phyloP scores from a whole-genome alignment of 2,797 vertebrate genomes.

The Gymnoscopelus microlampas region DNA sequence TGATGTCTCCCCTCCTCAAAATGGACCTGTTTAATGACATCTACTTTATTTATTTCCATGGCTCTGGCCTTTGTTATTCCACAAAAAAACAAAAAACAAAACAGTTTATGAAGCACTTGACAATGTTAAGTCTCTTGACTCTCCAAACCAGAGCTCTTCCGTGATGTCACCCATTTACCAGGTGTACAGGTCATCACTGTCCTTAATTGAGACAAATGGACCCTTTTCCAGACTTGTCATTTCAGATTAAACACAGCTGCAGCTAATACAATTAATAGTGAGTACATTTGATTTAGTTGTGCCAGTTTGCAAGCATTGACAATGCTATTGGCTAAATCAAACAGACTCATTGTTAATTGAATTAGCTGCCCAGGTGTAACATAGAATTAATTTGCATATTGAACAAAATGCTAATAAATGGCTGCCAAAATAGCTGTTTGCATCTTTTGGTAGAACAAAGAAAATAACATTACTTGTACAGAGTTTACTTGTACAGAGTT shows the following conservation, averaged over 20 bases:
- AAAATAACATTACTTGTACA: too few relatives aligned
- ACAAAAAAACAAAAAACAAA: slow-evolving; percentile 51
- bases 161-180: slow-evolving; percentile 72
- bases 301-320: too few relatives aligned
- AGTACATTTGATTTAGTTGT: too few relatives aligned
- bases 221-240: too few relatives aligned
- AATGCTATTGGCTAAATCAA: too few relatives aligned
- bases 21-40: slow-evolving; percentile 56
- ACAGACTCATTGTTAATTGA: too few relatives aligned
- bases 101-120: slow-evolving; percentile 64
- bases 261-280: neutral
- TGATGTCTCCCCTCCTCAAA: slow-evolving; percentile 45
- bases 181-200: slow-evolving; percentile 54
- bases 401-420: too few relatives aligned
- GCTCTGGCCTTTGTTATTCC: slow-evolving; percentile 72
- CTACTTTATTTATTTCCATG: slow-evolving; percentile 70
- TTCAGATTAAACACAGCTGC: neutral
- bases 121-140: slow-evolving; percentile 60
- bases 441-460: too few relatives aligned
- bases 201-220: neutral
- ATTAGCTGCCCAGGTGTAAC: too few relatives aligned
- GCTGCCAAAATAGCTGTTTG: too few relatives aligned
- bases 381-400: too few relatives aligned
- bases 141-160: slow-evolving; percentile 73
- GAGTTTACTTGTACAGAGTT: too few relatives aligned